These are phyloP conservation scores for Macrotus californicus DNA, from an alignment of 2,113 vertebrate genomes.

Conservation along the genomic window DNA sequence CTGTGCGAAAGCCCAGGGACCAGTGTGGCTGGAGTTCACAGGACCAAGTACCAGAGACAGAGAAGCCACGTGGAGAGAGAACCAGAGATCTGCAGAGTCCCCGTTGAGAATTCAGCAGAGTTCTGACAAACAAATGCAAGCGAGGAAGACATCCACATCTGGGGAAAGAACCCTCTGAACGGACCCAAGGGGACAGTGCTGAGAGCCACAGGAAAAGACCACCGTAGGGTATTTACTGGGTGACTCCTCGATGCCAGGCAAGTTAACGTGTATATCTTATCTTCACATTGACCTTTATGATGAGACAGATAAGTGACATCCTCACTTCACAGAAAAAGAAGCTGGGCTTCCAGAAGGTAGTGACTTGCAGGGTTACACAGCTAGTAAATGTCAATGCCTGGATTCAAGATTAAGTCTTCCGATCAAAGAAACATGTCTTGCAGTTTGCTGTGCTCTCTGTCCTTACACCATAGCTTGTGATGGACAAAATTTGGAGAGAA, in stretches of 20 bases:
- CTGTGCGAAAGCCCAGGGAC: background rate
- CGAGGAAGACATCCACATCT: background rate
- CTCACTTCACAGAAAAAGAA: slow-evolving; percentile 5
- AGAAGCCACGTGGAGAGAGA: background rate
- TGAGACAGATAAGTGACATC: background rate
- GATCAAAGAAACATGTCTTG: background rate
- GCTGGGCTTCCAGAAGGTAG: background rate
- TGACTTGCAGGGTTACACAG: background rate
- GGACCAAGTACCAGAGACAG: background rate
- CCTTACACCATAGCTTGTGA: background rate
- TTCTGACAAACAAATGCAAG: background rate
- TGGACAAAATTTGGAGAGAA: background rate
- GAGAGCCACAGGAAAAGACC: background rate
- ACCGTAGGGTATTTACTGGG: too few relatives aligned
- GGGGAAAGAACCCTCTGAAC: background rate
- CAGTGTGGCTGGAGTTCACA: background rate
- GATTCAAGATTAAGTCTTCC: background rate
- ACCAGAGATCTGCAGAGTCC: background rate
- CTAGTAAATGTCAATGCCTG: background rate
- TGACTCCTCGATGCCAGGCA: background rate
- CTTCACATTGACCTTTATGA: background rate
- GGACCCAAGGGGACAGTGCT: background rate
- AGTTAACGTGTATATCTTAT: background rate
- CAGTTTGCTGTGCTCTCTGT: background rate
- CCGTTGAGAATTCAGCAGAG: background rate